Base-by-base conservation (phyloP, 2,888 invertebrate species). In the Melikaiella ostensackeni region DNA sequence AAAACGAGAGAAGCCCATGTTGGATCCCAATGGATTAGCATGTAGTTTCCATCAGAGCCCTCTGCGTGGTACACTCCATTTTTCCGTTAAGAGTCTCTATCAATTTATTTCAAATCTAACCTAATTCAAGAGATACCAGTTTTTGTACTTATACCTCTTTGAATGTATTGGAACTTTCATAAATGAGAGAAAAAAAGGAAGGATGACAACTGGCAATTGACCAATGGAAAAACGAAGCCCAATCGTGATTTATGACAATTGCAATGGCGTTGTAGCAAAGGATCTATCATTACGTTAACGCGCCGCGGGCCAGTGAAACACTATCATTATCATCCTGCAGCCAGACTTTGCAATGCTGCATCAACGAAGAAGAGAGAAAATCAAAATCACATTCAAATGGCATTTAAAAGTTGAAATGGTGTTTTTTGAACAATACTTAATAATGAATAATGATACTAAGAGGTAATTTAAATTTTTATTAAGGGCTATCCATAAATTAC, bases 201-300 rank as follows among this genome's bases (percentile, higher is more conserved):
- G 8, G n/a, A 50, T 50, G 50, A n/a, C n/a, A 27, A 64, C n/a
- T 64, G 1, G n/a, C n/a, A 74, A 30, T 57, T 35, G 76, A 76
- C 57, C 46, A 76, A 76, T 78, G 78, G 73, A 77, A 80, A 79
- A 75, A 70, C 9, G 74, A 77, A 76, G 74, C 59, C 50, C n/a
- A 74, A 57, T 74, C 75, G 81, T 83, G 84, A 84, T 85, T 85
- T 84, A 84, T 83, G 79, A 82, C 79, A 82, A 83, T 84, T 79
- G 81, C 63, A 79, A 74, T 79, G 83, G 81, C 79, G 81, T 79
- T 80, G 80, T 63, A 78, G 81, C 80, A 78, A 79, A 81, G 82
- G 83, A 84, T 84, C 82, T 85, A 83, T 82, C 83, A 85, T 85
- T 85, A 85, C 76, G 84, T 83, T 85, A 84, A 82, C 82, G 80